Conservation (phyloP, 2,797 vertebrate genomes). For the Thripadectes ignobilis region DNA sequence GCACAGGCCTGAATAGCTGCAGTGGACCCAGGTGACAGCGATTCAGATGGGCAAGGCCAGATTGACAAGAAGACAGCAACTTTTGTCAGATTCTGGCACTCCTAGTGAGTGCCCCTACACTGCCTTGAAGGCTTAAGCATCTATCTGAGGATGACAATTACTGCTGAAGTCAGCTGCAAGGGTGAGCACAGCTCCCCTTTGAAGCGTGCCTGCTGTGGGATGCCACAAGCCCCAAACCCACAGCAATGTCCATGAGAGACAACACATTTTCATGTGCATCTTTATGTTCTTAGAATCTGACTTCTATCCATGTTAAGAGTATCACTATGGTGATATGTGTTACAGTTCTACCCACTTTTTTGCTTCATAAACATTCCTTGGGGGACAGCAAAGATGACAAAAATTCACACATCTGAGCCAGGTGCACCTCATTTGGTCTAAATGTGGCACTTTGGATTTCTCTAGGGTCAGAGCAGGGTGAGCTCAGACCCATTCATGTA, state of each 20-base stretch:
- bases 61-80: neutral
- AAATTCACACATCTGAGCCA: neutral
- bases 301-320: neutral
- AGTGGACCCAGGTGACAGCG: neutral
- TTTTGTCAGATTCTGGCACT: neutral
- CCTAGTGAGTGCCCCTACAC: neutral
- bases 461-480: neutral
- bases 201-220: neutral
- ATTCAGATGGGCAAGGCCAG: neutral
- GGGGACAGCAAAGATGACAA: neutral
- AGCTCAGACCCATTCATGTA: neutral
- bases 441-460: neutral
- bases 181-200: neutral
- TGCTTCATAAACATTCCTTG: neutral
- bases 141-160: fast-evolving
- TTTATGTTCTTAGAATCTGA: neutral
- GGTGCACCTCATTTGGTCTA: neutral
- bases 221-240: neutral
- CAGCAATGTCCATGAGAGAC: neutral
- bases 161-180: neutral
- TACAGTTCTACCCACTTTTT: neutral
- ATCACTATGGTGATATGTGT: neutral
- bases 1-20: neutral
- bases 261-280: neutral
- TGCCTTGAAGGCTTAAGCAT: neutral